Evolutionary conservation across 2,888 invertebrate genomes (phyloP).

Genomic region (Mechanitis messenoides): DNA sequence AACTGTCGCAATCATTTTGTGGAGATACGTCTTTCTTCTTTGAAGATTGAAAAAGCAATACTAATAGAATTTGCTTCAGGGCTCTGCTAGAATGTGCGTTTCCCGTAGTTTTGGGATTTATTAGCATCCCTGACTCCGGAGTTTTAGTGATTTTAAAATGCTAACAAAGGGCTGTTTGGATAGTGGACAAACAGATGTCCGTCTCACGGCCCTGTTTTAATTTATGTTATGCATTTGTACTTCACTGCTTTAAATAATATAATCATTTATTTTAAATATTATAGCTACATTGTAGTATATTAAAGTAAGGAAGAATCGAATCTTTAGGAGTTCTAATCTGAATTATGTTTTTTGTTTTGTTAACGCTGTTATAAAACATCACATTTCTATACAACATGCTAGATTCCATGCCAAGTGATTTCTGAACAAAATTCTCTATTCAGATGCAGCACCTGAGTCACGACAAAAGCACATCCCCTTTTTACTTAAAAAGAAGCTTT

Average conservation of each 20-base stretch:
- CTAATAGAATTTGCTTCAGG: slow-evolving; percentile 61
- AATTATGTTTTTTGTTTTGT: neutral
- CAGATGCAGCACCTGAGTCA: slow-evolving; percentile 53
- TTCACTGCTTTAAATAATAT: slow-evolving; percentile 1
- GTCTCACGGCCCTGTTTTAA: slow-evolving; percentile 27
- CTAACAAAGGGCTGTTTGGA: slow-evolving; percentile 35
- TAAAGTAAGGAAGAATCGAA: neutral
- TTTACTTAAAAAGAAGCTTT: slow-evolving; percentile 46
- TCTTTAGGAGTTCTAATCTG: too few relatives aligned
- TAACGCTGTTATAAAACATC: neutral
- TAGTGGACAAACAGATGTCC: slow-evolving; percentile 40
- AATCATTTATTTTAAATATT: neutral
- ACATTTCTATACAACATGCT: slow-evolving; percentile 14
- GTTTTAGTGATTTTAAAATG: slow-evolving; percentile 46
- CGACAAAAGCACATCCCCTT: slow-evolving; percentile 51
- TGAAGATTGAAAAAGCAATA: slow-evolving; percentile 34
- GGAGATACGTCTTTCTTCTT: slow-evolving; percentile 41
- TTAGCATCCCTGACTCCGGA: slow-evolving; percentile 49
- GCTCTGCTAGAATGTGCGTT: slow-evolving; percentile 63
- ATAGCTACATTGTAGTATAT: neutral
- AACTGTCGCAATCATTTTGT: slow-evolving; percentile 34
- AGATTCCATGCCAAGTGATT: slow-evolving; percentile 14
- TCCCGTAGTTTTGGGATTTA: slow-evolving; percentile 68
- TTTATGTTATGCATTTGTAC: slow-evolving; percentile 28
- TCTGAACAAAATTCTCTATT: slow-evolving; percentile 38